phyloP scores from a whole-genome alignment of 2,113 vertebrate species.

The Zosterops borbonicus region DNA sequence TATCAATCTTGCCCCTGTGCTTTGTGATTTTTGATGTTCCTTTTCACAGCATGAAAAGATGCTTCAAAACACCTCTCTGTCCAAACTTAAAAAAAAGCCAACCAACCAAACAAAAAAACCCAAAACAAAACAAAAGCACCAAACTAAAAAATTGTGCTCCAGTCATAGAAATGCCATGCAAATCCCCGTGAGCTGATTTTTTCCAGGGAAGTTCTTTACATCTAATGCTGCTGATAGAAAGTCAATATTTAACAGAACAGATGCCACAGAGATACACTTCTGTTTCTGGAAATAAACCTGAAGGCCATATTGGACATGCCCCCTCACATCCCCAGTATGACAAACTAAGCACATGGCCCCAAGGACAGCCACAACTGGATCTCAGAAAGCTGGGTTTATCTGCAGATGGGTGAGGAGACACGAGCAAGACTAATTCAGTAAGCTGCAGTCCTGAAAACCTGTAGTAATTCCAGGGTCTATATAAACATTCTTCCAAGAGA shows the following conservation, averaged over 20 bases:
- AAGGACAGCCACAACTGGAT: not conserved
- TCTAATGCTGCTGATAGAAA: not conserved
- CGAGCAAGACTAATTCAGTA: not conserved
- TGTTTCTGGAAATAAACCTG: not conserved
- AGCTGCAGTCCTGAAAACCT: not conserved
- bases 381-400: not conserved
- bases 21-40: not conserved
- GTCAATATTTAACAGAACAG: conserved; percentile 22
- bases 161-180: not conserved
- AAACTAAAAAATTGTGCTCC: not conserved
- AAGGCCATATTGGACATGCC: not conserved
- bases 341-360: not conserved
- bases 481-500: conserved; percentile 76
- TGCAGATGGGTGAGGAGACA: not conserved
- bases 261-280: not conserved
- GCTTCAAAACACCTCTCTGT: not conserved
- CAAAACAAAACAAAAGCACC: no score
- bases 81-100: not conserved
- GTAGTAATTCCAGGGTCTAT: conserved; percentile 63
- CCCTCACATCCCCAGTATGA: not conserved
- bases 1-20: not conserved
- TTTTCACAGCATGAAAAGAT: not conserved
- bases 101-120: not conserved
- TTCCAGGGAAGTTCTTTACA: not conserved
- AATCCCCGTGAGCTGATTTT: not conserved